These are phyloP conservation scores for Labia minor DNA, from an alignment of 2,888 invertebrate genomes.

Conservation along the genomic window DNA sequence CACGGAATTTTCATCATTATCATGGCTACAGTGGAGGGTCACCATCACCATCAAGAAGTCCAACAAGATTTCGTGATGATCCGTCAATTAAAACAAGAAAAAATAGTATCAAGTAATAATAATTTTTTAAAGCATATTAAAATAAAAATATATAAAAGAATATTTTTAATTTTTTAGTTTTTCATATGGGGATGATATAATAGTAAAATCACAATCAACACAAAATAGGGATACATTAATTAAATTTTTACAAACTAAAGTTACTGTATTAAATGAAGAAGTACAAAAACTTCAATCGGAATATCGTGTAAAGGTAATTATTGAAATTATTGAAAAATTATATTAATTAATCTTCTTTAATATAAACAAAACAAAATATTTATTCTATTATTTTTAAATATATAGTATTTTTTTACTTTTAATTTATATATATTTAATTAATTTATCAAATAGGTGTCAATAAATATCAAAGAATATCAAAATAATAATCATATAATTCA, in stretches of 20 bases:
- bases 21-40: too few species aligned
- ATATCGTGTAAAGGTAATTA: neutral
- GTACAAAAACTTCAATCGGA: neutral
- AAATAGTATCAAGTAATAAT: neutral
- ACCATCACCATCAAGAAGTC: neutral
- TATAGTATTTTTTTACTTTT: too few species aligned
- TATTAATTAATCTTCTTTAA: neutral
- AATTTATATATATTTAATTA: too few species aligned
- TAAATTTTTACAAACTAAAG: constrained; percentile 5
- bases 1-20: too few species aligned
- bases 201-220: neutral
- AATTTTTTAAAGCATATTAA: neutral
- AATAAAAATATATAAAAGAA: neutral
- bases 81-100: neutral
- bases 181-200: neutral
- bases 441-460: too few species aligned
- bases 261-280: neutral
- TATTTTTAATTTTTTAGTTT: neutral
- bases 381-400: too few species aligned
- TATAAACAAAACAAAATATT: too few species aligned
- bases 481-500: too few species aligned
- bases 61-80: neutral
- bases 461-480: too few species aligned
- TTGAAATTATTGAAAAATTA: neutral
- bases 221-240: neutral